Conservation (phyloP, 1,140 invertebrate genomes). For the Anagrus nilaparvatae region DNA sequence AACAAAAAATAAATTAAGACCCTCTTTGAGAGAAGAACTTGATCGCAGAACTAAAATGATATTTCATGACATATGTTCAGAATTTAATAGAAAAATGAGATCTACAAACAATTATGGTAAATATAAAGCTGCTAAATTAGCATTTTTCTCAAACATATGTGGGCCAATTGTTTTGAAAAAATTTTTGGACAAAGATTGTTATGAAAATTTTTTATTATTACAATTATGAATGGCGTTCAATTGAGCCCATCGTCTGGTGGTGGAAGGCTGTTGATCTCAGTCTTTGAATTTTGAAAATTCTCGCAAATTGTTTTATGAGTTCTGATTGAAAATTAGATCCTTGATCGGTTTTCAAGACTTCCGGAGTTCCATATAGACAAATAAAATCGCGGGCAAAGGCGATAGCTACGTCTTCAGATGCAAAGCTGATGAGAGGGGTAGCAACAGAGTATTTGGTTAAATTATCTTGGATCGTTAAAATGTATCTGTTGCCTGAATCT, state of each 20-base stretch:
- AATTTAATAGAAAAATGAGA: conserved; percentile 9
- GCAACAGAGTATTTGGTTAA: conserved; percentile 28
- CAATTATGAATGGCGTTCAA: conserved; percentile 10
- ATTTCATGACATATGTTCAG: neutral
- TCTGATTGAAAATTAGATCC: no score
- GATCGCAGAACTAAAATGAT: neutral
- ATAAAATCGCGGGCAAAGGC: conserved; percentile 11
- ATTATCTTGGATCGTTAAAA: conserved; percentile 28
- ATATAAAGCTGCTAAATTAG: neutral
- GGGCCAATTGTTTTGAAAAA: conserved; percentile 1
- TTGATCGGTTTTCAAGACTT: no score
- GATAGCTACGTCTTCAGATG: conserved; percentile 23
- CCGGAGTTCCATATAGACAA: no score
- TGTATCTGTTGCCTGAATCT: conserved; percentile 23
- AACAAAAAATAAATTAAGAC: neutral
- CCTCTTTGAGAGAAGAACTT: neutral
- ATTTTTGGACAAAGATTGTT: neutral
- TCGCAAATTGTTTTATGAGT: no score
- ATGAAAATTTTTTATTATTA: conserved; percentile 1
- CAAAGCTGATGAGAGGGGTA: no score
- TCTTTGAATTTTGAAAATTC: conserved; percentile 9
- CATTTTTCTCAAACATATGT: neutral
- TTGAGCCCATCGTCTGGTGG: conserved; percentile 5
- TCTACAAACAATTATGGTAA: neutral
- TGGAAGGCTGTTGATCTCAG: conserved; percentile 11